These are phyloP conservation scores for Corythoichthys haematopterus DNA, from an alignment of 2,113 vertebrate species.

Conservation along the genomic window DNA sequence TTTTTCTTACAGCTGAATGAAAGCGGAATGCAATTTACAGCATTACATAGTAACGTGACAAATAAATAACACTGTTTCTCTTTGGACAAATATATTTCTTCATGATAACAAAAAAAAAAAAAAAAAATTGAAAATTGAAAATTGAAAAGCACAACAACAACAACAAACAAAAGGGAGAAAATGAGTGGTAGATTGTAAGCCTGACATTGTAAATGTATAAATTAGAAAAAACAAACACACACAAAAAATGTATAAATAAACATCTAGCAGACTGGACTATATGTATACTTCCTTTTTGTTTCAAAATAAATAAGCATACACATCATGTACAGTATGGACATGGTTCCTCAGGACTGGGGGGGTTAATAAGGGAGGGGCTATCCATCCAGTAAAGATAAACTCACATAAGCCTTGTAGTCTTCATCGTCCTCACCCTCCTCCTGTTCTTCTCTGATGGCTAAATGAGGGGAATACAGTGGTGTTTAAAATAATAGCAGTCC, in stretches of 20 bases:
- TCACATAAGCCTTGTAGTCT: constrained; percentile 91
- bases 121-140: constrained; percentile 40
- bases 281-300: constrained; percentile 91
- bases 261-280: constrained; percentile 98
- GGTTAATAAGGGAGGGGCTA: constrained; percentile 72
- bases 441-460: constrained; percentile 98
- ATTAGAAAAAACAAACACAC: constrained; percentile 84
- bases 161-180: constrained; percentile 45
- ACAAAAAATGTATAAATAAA: constrained; percentile 99
- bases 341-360: constrained; percentile 77
- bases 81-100: constrained; percentile 99
- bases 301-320: constrained; percentile 99
- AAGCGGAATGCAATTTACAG: constrained; percentile 97
- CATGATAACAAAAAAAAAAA: constrained; percentile 72
- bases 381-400: constrained; percentile 96
- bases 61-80: constrained; percentile 99
- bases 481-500: no score
- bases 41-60: constrained; percentile 87
- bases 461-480: constrained; percentile 98
- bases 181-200: constrained; percentile 83
- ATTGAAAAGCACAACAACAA: constrained; percentile 32
- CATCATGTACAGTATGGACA: constrained; percentile 98
- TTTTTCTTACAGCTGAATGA: constrained; percentile 79
- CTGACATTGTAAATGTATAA: constrained; percentile 99
- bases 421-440: constrained; percentile 95